These are phyloP conservation scores for Ophion slaviceki DNA, from an alignment of 2,888 invertebrate species.

Conservation along the genomic window DNA sequence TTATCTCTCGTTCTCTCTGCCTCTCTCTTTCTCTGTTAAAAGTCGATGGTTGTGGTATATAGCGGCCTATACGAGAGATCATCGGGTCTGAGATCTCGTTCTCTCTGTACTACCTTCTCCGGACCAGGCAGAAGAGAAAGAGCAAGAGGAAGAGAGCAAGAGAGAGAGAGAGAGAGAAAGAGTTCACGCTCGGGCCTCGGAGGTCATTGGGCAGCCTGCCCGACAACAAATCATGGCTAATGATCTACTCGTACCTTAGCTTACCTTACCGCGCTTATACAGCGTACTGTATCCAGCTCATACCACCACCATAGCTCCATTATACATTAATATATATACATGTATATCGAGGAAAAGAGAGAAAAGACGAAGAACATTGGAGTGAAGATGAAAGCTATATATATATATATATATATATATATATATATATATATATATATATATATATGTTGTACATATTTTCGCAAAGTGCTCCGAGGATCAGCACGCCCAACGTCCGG, in stretches of 20 bases:
- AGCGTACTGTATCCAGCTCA: slow-evolving; percentile 36
- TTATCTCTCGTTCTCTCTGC: slow-evolving; percentile 37
- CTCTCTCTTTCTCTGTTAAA: slow-evolving; percentile 42
- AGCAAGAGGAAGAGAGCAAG: slow-evolving; percentile 24
- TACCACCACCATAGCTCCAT: slow-evolving; percentile 49
- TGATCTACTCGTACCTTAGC: slow-evolving; percentile 82
- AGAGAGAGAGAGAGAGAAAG: slow-evolving; percentile 51
- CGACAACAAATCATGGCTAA: slow-evolving; percentile 84
- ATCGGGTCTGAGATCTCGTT: slow-evolving; percentile 71
- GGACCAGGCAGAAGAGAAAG: slow-evolving; percentile 32
- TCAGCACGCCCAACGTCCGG: slow-evolving; percentile 61
- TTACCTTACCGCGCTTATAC: slow-evolving; percentile 73
- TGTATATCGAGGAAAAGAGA: slow-evolving; percentile 38
- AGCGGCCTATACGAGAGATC: slow-evolving; percentile 67
- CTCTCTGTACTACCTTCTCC: slow-evolving; percentile 61
- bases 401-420: slow-evolving; percentile 41
- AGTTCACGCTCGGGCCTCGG: slow-evolving; percentile 74
- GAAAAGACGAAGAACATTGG: slow-evolving; percentile 52
- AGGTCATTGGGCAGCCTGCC: slow-evolving; percentile 83
- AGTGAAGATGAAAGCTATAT: slow-evolving; percentile 49
- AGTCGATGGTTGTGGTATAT: slow-evolving; percentile 66
- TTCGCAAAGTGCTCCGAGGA: slow-evolving; percentile 56
- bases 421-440: slow-evolving; percentile 40
- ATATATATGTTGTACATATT: slow-evolving; percentile 50
- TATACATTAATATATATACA: slow-evolving; percentile 35